phyloP scores from a whole-genome alignment of 2,113 vertebrate species.

The Callaeas wilsoni region DNA sequence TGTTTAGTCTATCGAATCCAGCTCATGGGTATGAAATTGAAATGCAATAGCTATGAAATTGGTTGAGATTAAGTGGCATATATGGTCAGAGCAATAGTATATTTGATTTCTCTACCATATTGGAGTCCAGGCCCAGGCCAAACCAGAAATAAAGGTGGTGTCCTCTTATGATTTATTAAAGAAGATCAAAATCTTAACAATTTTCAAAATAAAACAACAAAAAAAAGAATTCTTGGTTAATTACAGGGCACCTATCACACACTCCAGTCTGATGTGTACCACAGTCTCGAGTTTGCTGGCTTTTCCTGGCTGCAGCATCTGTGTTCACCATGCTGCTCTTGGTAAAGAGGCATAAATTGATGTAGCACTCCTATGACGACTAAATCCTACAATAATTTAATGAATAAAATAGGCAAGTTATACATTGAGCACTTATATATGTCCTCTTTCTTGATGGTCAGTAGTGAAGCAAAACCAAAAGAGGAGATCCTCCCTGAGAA shows the following conservation, averaged over 20 bases:
- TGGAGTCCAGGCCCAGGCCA: not conserved
- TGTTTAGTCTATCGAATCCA: not conserved
- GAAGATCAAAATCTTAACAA: not conserved
- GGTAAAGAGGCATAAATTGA: not conserved
- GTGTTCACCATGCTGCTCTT: not conserved
- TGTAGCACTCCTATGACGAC: not conserved
- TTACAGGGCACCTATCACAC: rapidly evolving
- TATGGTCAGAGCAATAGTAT: not conserved
- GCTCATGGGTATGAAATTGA: conserved; percentile 28
- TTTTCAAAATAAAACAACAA: not conserved
- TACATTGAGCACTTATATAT: not conserved
- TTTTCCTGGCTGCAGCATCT: not conserved
- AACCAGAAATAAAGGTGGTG: not conserved
- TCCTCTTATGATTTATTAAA: not conserved
- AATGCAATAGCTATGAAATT: conserved; percentile 45
- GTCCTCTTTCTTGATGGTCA: not conserved
- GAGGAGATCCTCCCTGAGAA: not conserved
- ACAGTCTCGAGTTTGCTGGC: not conserved
- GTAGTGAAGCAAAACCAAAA: not conserved
- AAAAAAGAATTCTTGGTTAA: not conserved
- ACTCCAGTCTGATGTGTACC: not conserved
- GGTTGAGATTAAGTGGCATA: not conserved
- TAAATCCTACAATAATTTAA: not conserved
- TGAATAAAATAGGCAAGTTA: not conserved
- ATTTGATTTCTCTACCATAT: not conserved